Conservation (phyloP, 2,888 invertebrate genomes). For the Alcis repandata region DNA sequence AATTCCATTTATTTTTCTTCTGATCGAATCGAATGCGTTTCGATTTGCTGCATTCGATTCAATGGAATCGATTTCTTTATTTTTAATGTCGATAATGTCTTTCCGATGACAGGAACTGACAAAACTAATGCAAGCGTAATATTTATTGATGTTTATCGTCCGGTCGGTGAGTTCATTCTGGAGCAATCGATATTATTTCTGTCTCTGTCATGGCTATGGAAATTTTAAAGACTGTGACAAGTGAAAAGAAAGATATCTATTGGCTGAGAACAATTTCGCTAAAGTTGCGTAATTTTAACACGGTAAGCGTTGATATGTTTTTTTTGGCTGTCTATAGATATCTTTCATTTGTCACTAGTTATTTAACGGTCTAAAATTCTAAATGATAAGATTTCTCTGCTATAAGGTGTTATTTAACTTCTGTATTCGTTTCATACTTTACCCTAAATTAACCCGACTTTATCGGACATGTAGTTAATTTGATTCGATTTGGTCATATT, state of each 20-base stretch:
- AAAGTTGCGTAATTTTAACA: conserved; percentile 48
- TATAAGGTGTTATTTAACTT: conserved; percentile 8
- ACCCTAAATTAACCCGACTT: too few relatives aligned
- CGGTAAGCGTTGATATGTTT: conserved; percentile 23
- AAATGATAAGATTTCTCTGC: conserved; percentile 17
- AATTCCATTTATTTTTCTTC: conserved; percentile 36
- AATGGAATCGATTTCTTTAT: conserved; percentile 44
- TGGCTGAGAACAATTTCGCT: background rate
- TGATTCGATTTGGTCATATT: too few relatives aligned
- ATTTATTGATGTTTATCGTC: conserved; percentile 50
- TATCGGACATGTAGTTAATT: too few relatives aligned
- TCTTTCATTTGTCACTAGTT: conserved; percentile 43
- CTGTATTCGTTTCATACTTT: background rate
- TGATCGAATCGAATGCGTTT: conserved; percentile 38
- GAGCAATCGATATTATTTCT: conserved; percentile 1
- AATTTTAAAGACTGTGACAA: background rate
- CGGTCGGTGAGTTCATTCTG: conserved; percentile 19
- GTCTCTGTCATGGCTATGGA: background rate
- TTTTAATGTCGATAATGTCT: conserved; percentile 33
- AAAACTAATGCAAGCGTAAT: conserved; percentile 49
- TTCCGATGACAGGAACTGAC: conserved; percentile 46
- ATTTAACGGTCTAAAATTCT: conserved; percentile 39
- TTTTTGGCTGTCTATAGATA: conserved; percentile 34
- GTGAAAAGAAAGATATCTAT: background rate
- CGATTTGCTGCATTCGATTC: conserved; percentile 43